Conservation (phyloP, 2,888 invertebrate species). For the Campoletis raptor region DNA sequence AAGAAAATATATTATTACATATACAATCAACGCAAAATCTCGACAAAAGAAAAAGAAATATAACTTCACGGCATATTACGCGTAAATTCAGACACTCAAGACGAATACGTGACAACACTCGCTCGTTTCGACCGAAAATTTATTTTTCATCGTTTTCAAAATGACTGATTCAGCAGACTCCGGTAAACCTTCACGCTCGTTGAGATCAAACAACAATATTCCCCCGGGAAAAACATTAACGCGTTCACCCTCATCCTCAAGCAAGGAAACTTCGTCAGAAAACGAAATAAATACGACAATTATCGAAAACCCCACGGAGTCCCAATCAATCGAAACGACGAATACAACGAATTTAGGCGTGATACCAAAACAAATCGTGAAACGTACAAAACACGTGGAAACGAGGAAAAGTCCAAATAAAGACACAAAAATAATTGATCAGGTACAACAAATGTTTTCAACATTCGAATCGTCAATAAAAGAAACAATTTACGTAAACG, state of each 20-base stretch:
- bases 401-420: not conserved
- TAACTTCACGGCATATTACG: too few species aligned
- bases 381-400: not conserved
- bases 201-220: not conserved
- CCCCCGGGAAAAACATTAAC: not conserved
- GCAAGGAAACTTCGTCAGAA: not conserved
- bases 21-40: too few species aligned
- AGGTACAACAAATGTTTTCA: not conserved
- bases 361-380: not conserved
- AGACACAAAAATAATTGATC: not conserved
- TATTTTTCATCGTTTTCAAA: not conserved
- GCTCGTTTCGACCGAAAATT: too few species aligned
- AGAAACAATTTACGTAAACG: not conserved
- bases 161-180: not conserved
- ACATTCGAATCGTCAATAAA: not conserved
- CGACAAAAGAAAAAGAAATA: not conserved
- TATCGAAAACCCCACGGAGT: not conserved
- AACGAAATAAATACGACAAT: not conserved
- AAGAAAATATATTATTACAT: not conserved
- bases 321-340: not conserved
- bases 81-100: not conserved
- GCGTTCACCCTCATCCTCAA: slow-evolving; percentile 5
- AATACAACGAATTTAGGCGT: not conserved
- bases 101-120: not conserved
- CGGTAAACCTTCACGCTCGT: not conserved